Evolutionary conservation across 2,113 vertebrate genomes (phyloP).

Genomic region (Plestiodon gilberti): DNA sequence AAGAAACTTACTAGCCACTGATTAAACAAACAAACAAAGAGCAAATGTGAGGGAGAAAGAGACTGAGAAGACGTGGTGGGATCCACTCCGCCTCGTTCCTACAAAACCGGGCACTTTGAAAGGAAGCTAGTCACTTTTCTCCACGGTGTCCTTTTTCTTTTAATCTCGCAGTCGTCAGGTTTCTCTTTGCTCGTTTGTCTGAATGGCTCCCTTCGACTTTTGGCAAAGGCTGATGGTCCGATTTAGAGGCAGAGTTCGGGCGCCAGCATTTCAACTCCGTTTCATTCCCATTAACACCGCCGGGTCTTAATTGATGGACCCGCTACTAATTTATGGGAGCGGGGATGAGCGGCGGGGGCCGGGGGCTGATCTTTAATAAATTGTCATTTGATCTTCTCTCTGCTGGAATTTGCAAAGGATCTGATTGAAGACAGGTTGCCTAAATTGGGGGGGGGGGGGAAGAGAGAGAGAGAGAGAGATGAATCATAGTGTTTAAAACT

Average conservation of each 20-base stretch:
- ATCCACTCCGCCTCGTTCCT: neutral
- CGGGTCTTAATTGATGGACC: slow-evolving; percentile 69
- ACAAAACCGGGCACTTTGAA: neutral
- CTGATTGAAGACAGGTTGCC: slow-evolving; percentile 70
- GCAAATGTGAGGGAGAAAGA: too few relatives aligned
- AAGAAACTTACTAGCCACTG: neutral
- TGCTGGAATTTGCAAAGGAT: slow-evolving; percentile 66
- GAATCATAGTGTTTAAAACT: slow-evolving; percentile 55
- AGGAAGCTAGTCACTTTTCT: neutral
- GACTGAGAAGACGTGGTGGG: neutral
- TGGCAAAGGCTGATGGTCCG: neutral
- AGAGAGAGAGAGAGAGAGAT: neutral
- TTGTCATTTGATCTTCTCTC: slow-evolving; percentile 55
- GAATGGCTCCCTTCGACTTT: neutral
- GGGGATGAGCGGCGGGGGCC: slow-evolving; percentile 43
- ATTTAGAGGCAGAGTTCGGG: neutral
- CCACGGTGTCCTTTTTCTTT: neutral
- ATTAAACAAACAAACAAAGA: neutral
- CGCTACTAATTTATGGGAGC: slow-evolving; percentile 68
- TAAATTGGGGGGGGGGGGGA: slow-evolving; percentile 51
- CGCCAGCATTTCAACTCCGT: slow-evolving; percentile 55
- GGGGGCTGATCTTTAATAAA: slow-evolving; percentile 70
- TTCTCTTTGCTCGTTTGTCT: neutral
- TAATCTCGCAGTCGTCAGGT: neutral
- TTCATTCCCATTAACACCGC: slow-evolving; percentile 72